These are phyloP conservation scores for Synanceia verrucosa DNA, from an alignment of 2,797 vertebrate genomes.

Conservation along the genomic window DNA sequence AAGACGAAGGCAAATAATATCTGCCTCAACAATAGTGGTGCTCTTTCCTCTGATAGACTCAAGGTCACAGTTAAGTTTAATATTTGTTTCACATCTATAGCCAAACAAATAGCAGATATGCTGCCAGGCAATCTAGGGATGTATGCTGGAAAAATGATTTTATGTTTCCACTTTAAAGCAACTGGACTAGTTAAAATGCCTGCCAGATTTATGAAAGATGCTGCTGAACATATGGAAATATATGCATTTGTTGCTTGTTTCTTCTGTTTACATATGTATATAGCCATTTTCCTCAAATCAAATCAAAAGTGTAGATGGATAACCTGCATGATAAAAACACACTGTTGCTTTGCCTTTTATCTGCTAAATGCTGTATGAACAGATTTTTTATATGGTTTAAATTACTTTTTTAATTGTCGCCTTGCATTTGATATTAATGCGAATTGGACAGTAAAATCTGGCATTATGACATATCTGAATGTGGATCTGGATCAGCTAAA, in stretches of 20 bases:
- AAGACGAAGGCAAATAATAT: neutral
- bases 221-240: neutral
- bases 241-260: neutral
- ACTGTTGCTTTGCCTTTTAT: slow-evolving; percentile 1
- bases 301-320: slow-evolving; percentile 19
- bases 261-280: neutral
- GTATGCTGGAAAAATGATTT: neutral
- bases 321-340: slow-evolving; percentile 26
- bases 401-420: neutral
- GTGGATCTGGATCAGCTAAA: neutral
- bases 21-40: neutral
- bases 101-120: neutral
- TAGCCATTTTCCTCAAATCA: too few species aligned
- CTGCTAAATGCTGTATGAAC: slow-evolving; percentile 19
- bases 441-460: neutral
- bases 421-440: neutral
- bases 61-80: neutral
- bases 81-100: neutral
- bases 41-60: neutral
- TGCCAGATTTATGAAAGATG: neutral
- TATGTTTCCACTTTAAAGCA: neutral
- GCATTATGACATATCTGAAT: neutral
- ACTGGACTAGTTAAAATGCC: neutral
- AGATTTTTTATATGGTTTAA: slow-evolving; percentile 18
- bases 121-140: neutral